phyloP scores from a whole-genome alignment of 2,797 vertebrate species.

The Glossophaga mutica region DNA sequence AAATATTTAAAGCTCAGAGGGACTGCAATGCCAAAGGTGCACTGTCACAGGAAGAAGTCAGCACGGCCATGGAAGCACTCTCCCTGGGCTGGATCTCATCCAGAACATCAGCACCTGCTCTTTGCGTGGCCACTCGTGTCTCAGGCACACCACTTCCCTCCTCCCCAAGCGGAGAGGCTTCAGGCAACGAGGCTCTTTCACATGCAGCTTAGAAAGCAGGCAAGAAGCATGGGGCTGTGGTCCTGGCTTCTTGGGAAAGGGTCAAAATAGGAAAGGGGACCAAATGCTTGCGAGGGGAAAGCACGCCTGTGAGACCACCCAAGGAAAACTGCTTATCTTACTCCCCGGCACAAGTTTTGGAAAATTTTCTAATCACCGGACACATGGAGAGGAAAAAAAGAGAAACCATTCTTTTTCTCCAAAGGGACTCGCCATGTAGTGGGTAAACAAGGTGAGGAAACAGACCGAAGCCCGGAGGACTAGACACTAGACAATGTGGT shows the following conservation, averaged over 20 bases:
- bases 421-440: background rate
- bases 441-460: conserved; percentile 49
- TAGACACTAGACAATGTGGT: conserved; percentile 22
- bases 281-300: background rate
- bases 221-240: background rate
- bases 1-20: background rate
- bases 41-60: background rate
- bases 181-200: background rate
- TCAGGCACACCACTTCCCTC: background rate
- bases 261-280: background rate
- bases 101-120: background rate
- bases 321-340: conserved; percentile 41
- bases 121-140: background rate
- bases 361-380: background rate
- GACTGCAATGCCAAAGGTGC: background rate
- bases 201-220: background rate
- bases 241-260: background rate
- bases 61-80: background rate
- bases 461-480: background rate
- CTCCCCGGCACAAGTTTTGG: background rate
- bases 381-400: background rate
- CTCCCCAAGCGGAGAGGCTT: background rate
- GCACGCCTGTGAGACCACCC: background rate
- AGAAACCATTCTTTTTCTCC: background rate
- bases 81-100: background rate